Conservation (phyloP, 2,113 vertebrate genomes). For the Corythaixoides concolor region DNA sequence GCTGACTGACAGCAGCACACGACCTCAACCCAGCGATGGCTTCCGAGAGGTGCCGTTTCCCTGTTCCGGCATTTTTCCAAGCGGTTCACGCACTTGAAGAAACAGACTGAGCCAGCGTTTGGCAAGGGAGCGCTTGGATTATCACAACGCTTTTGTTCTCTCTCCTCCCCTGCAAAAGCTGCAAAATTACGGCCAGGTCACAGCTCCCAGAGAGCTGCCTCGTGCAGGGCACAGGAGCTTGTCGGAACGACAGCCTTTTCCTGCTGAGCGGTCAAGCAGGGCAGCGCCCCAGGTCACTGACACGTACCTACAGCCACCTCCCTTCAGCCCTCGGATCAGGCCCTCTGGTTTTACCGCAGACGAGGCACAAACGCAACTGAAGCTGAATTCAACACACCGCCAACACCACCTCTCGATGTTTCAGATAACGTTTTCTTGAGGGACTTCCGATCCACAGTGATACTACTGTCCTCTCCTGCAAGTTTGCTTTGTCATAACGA, state of each 20-base stretch:
- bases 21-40: accelerated
- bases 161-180: background rate
- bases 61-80: background rate
- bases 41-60: background rate
- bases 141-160: background rate
- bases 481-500: background rate
- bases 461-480: background rate
- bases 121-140: background rate
- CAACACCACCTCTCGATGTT: background rate
- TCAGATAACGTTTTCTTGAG: background rate
- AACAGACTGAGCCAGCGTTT: background rate
- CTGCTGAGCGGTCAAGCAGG: background rate
- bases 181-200: background rate
- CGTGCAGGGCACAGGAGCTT: background rate
- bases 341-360: background rate
- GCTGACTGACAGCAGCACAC: background rate
- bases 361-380: background rate
- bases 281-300: background rate
- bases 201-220: background rate
- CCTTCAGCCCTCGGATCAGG: background rate
- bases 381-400: background rate
- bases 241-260: background rate
- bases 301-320: background rate
- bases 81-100: background rate
- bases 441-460: background rate